Percentiles rank a stretch among this genome's conserved stretches.
These are phyloP conservation scores for Sycophila texana DNA, from an alignment of 2,888 invertebrate species.

Conservation along the genomic window DNA sequence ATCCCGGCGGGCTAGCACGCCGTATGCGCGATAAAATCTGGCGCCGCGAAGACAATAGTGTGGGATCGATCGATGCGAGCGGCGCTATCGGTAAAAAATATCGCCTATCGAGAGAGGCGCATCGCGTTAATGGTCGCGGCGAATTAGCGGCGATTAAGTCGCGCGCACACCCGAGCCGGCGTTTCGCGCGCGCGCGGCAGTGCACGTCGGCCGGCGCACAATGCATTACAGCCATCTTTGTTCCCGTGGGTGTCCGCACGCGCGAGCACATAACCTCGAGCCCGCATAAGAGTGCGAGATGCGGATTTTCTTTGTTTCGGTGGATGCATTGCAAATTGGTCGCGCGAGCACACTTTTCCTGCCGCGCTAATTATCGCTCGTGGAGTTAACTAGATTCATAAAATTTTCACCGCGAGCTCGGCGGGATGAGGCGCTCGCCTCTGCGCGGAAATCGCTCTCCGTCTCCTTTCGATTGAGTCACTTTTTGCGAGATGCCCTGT, in stretches of 20 bases:
- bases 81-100: conserved; percentile 12
- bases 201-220: conserved; percentile 20
- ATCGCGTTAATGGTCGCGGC: conserved; percentile 33
- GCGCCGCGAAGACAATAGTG: conserved; percentile 32
- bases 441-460: background rate
- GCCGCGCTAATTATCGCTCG: conserved; percentile 32
- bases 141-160: conserved; percentile 48
- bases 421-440: background rate
- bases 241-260: conserved; percentile 25
- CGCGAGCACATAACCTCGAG: conserved; percentile 37
- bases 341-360: conserved; percentile 50
- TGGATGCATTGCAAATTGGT: conserved; percentile 54
- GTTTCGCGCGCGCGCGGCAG: background rate
- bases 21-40: conserved; percentile 6
- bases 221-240: conserved; percentile 53
- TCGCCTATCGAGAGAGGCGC: conserved; percentile 25
- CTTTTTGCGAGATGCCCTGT: background rate
- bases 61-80: conserved; percentile 10
- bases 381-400: conserved; percentile 7
- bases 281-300: conserved; percentile 37
- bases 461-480: background rate
- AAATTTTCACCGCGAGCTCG: background rate
- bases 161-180: conserved; percentile 18
- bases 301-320: conserved; percentile 58
- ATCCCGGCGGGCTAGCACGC: background rate